phyloP scores from a whole-genome alignment of 2,113 vertebrate species.

The Aegithalos caudatus region DNA sequence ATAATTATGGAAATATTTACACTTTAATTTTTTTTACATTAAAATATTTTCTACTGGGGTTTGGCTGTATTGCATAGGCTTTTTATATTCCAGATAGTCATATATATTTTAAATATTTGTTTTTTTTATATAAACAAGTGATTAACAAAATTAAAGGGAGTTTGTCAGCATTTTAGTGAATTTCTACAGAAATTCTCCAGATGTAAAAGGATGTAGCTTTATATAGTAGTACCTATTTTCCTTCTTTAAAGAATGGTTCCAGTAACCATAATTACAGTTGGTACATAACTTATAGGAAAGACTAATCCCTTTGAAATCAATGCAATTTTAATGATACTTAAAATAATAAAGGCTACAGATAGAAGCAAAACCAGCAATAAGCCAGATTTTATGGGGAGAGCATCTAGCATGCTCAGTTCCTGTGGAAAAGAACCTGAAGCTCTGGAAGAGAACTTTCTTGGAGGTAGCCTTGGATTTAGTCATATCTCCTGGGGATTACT shows the following conservation, averaged over 20 bases:
- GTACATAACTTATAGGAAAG: neutral
- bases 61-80: neutral
- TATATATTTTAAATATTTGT: neutral
- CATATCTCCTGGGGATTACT: neutral
- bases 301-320: neutral
- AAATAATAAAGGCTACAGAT: neutral
- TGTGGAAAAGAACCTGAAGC: neutral
- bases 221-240: neutral
- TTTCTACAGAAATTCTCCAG: neutral
- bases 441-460: neutral
- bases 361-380: neutral
- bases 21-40: neutral
- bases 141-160: neutral
- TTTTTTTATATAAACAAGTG: neutral
- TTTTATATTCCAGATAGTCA: neutral
- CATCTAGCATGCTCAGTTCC: neutral
- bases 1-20: constrained; percentile 33
- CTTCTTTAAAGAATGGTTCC: neutral
- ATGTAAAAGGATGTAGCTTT: neutral
- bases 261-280: neutral
- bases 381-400: neutral
- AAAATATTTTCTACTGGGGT: neutral
- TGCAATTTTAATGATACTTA: neutral
- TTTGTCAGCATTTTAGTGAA: neutral
- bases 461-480: neutral